A percentile compares a stretch with the other conserved stretches of the same genome.
These are phyloP conservation scores for Notocelia uddmanniana DNA, from an alignment of 2,888 invertebrate genomes.

Conservation along the genomic window DNA sequence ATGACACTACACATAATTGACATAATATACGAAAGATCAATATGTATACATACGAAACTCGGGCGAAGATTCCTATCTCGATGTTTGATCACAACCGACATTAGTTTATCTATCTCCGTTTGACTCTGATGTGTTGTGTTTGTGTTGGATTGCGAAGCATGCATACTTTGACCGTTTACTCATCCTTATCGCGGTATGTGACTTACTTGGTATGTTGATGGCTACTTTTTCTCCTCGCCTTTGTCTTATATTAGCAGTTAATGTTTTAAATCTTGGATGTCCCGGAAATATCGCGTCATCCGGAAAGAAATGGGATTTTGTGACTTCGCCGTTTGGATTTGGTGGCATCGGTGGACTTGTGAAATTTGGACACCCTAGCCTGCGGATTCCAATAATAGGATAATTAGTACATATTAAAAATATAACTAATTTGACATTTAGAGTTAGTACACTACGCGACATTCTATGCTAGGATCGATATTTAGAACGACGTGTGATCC, in stretches of 20 bases:
- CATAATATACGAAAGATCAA: too few species aligned
- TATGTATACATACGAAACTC: not conserved
- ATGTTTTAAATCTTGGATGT: constrained; percentile 97
- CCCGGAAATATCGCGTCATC: constrained; percentile 97
- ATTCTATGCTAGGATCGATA: too few species aligned
- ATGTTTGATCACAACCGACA: constrained; percentile 4
- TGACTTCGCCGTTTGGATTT: constrained; percentile 89
- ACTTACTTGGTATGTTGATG: constrained; percentile 97
- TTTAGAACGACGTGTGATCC: too few species aligned
- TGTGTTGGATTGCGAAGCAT: constrained; percentile 6
- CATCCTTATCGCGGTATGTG: constrained; percentile 4
- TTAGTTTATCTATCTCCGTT: constrained; percentile 25
- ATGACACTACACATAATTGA: too few species aligned
- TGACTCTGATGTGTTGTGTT: not conserved
- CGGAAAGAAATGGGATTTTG: constrained; percentile 96
- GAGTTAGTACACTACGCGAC: too few species aligned
- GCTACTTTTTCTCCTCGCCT: constrained; percentile 97
- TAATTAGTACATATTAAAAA: not conserved
- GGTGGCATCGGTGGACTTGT: constrained; percentile 90
- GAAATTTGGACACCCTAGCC: constrained; percentile 95
- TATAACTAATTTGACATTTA: too few species aligned
- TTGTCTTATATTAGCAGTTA: constrained; percentile 96
- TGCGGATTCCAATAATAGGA: constrained; percentile 64
- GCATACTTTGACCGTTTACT: not conserved
- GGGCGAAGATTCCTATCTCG: too few species aligned